Evolutionary conservation across 1,140 invertebrate species (phyloP), one percentile per base, ranked within the genome.

Genomic region (Listronotus bonariensis): DNA sequence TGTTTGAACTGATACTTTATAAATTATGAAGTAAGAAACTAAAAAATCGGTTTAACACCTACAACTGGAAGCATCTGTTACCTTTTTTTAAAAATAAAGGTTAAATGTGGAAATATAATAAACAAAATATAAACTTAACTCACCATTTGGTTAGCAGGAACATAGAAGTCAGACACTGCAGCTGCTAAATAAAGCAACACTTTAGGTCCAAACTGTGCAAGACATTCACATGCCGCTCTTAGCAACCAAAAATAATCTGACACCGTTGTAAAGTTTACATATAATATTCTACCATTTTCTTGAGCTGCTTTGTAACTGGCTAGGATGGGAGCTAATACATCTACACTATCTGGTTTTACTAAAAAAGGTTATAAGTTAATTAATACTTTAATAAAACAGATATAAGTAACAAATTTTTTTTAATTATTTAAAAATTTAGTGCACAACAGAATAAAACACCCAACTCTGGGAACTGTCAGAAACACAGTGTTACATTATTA

Each of bases 151-250:
- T 91, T 88, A 66, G 89, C 86, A 48, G 96, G 95, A 79, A 99
- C 89, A 79, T 99, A 99, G 84, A 99, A 99, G 81, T 99, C 97
- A 2, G 97, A 98, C 0, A 99, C 97, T 12, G 97, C 97, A 15
- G 97, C 97, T 31, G 97, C 96, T 58, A 99, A 84, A 80, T 97
- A 99, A 0, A 99, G 79, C 65, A 98, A 79, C 0, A 89, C 92
- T 36, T 82, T 82, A 4, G 85, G 76, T 31, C 88, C 88, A 14
- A 91, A 82, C 31, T 81, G 76, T 31, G 87, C 83, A 36, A 99
- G 78, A 68, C 86, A 85, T 78, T 91, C 85, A 72, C 93, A 91
- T 56, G 89, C 88, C 18, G 88, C 89, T 70, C 92, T 82, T 58
- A 99, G 78, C 53, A 97, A 80, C 89, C 94, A 94, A 70, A 99